Base-by-base conservation (phyloP, 2,113 vertebrate genomes). In the Scomber japonicus region DNA sequence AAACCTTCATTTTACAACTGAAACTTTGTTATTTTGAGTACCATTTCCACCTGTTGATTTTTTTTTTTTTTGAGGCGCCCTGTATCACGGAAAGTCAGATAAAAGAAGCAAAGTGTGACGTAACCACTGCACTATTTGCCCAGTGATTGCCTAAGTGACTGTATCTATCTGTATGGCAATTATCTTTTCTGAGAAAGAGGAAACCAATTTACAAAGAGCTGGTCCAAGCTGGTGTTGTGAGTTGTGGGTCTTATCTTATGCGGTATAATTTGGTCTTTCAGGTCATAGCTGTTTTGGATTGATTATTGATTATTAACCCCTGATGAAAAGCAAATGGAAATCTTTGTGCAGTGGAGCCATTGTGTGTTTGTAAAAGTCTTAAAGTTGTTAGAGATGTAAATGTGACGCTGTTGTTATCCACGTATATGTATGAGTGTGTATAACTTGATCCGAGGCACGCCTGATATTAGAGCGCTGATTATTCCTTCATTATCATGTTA, bases 401-500 rank as follows among this genome's bases (percentile, higher is more conserved):
- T 59, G 44, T 68, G 60, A 61, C 71, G 50, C 53, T 48, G 49
- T 55, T 21, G 35, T 40, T 40, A 40, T 40, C 35, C 35, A 40
- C 63, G 46, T 24, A 48, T 56, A 65, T 66, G 68, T 59, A 60
- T 54, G 51, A 83, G 84, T 31, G 81, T 91, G 93, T 94, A 51
- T 92, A 91, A 87, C 91, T 94, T 84, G 90, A 93, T 95, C 96
- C 90, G 75, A 74, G 96, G 95, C 95, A 90, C 82, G 94, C 95
- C 96, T 97, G 95, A 95, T 96, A 96, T 96, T 95, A 94, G 95
- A 95, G 93, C 93, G 92, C 93, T 94, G 92, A 94, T 94, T 93
- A 94, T 94, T 94, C 94, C 92, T 95, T 94, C 95, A 96, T 97
- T 97, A 97, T 97, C 96, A 96, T 97, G 96, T 94, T 96, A 97